Evolutionary conservation across 2,888 invertebrate species (phyloP).

Genomic region (Dorcus parallelipipedus): DNA sequence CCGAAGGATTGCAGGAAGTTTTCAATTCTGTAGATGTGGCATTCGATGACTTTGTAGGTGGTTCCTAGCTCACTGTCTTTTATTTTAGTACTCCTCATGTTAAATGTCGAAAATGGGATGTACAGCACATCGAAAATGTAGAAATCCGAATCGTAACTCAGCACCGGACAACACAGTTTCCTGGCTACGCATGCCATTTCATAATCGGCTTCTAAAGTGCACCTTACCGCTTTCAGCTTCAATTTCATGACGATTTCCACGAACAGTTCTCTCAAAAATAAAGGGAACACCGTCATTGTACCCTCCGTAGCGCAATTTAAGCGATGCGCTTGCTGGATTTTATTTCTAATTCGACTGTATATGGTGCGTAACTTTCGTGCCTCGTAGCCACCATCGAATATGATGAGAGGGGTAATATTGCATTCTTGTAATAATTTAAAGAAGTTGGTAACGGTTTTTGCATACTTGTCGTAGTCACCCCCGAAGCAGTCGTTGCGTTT

Average conservation of each 20-base stretch:
- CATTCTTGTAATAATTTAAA: slow-evolving; percentile 69
- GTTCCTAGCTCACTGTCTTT: slow-evolving; percentile 24
- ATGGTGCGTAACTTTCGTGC: slow-evolving; percentile 67
- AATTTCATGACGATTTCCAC: slow-evolving; percentile 64
- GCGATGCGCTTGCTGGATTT: slow-evolving; percentile 57
- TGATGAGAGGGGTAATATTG: slow-evolving; percentile 66
- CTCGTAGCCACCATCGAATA: slow-evolving; percentile 80
- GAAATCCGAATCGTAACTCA: slow-evolving; percentile 94
- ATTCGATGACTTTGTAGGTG: slow-evolving; percentile 53
- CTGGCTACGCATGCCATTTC: slow-evolving; percentile 81
- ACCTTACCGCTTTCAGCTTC: slow-evolving; percentile 64
- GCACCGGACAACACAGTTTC: slow-evolving; percentile 75
- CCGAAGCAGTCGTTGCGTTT: slow-evolving; percentile 72
- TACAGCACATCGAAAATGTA: slow-evolving; percentile 82
- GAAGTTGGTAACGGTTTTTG: slow-evolving; percentile 61
- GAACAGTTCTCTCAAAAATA: slow-evolving; percentile 73
- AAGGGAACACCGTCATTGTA: slow-evolving; percentile 64
- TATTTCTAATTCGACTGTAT: slow-evolving; percentile 56
- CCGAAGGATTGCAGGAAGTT: slow-evolving; percentile 65
- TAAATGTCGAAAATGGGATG: slow-evolving; percentile 71
- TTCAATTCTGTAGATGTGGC: slow-evolving; percentile 71
- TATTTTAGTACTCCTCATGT: slow-evolving; percentile 45
- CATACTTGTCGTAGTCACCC: slow-evolving; percentile 80
- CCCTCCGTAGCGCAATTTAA: slow-evolving; percentile 57
- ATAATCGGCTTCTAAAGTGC: slow-evolving; percentile 87